phyloP scores from a whole-genome alignment of 2,113 vertebrate genomes.

The Triplophysa rosa region DNA sequence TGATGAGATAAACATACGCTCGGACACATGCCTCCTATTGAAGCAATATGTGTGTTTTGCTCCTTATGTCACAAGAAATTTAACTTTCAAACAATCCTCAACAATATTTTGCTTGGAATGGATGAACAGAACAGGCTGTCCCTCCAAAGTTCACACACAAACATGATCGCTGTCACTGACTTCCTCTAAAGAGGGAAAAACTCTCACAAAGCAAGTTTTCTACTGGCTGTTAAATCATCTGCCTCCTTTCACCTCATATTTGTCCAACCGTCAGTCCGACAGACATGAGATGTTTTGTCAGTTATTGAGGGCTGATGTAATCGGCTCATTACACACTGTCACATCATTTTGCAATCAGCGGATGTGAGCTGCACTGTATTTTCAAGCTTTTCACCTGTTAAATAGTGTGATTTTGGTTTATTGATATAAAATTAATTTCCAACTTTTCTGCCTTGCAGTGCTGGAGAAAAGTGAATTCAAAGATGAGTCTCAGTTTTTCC shows the following conservation, averaged over 20 bases:
- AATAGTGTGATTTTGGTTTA: not conserved
- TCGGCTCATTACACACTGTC: conserved; percentile 1
- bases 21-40: conserved; percentile 35
- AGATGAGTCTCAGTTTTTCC: conserved; percentile 96
- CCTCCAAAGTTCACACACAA: conserved; percentile 31
- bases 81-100: conserved; percentile 12
- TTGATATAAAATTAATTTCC: not conserved
- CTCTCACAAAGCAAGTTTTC: conserved; percentile 3
- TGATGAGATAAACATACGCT: conserved; percentile 17
- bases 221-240: conserved; percentile 13
- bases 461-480: conserved; percentile 98
- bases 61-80: not conserved
- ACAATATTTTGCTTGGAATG: conserved; percentile 46
- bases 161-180: conserved; percentile 34
- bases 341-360: not conserved
- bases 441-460: conserved; percentile 71
- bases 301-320: conserved; percentile 23
- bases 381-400: not conserved
- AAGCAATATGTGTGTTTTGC: conserved; percentile 15
- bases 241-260: conserved; percentile 9
- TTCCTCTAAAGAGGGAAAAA: conserved; percentile 20
- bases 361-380: not conserved
- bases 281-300: conserved; percentile 35
- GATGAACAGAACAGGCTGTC: conserved; percentile 48
- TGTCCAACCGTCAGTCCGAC: not conserved